Percentiles rank a stretch among this genome's conserved stretches.
These are phyloP conservation scores for Pediacus dermestoides DNA, from an alignment of 2,888 invertebrate species.

Conservation along the genomic window DNA sequence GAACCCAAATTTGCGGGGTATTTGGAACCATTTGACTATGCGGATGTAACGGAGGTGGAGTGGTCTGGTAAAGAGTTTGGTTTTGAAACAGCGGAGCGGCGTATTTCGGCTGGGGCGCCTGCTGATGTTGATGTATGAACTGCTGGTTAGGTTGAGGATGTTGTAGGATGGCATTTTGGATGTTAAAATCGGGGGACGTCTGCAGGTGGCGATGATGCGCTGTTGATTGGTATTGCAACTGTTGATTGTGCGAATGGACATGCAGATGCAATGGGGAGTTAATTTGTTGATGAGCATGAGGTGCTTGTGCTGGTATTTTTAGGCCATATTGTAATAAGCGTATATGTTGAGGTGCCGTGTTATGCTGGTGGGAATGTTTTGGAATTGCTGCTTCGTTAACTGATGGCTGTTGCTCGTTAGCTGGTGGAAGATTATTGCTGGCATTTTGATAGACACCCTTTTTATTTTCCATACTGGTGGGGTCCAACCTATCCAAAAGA, in stretches of 20 bases:
- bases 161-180: too few species aligned
- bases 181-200: slow-evolving; percentile 24
- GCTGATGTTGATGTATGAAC: slow-evolving; percentile 23
- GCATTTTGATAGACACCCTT: slow-evolving; percentile 37
- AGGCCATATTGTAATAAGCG: slow-evolving; percentile 56
- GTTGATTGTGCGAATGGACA: slow-evolving; percentile 42
- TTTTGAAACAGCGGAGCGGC: slow-evolving; percentile 19
- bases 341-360: slow-evolving; percentile 55
- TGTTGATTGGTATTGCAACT: slow-evolving; percentile 24
- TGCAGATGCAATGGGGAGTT: slow-evolving; percentile 49
- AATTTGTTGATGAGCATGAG: slow-evolving; percentile 50
- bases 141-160: slow-evolving; percentile 29
- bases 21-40: slow-evolving; percentile 34
- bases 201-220: slow-evolving; percentile 36
- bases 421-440: slow-evolving; percentile 22
- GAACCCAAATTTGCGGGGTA: slow-evolving; percentile 41
- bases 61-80: slow-evolving; percentile 23
- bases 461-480: slow-evolving; percentile 48
- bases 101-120: slow-evolving; percentile 13
- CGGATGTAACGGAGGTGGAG: slow-evolving; percentile 31
- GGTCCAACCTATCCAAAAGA: slow-evolving; percentile 41
- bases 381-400: slow-evolving; percentile 33
- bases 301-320: slow-evolving; percentile 56
- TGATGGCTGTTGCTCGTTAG: slow-evolving; percentile 21
- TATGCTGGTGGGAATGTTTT: slow-evolving; percentile 55